Base-by-base conservation (phyloP, 2,113 vertebrate species). In the Plestiodon gilberti region DNA sequence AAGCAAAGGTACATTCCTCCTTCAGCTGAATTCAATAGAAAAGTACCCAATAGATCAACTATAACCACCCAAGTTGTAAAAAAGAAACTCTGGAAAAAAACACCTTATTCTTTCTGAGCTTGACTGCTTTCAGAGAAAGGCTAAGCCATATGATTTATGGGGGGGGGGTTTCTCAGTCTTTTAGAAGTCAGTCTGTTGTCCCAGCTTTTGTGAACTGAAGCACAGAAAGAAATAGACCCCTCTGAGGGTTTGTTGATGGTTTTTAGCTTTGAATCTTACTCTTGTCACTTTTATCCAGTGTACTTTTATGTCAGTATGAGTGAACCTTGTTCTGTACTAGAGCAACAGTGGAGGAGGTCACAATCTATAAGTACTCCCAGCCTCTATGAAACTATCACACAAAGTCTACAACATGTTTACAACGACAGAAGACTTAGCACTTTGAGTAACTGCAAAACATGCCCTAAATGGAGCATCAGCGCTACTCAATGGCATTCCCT, bases 401-500 rank as follows among this genome's bases (percentile, higher is more conserved):
- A 79, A 14, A 79, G 38, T 25, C 88, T 87, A 91, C 81, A 92
- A 89, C 88, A 70, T 92, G 59, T 77, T 67, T 25, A 76, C 6
- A 22, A 69, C 83, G 11, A 84, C 75, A 79, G 89, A 89, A 74
- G 83, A 86, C 0, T 0, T 0, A 70, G 88, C 82, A 73, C 86
- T 65, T 48, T 75, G 81, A 88, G 89, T 83, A 93, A 91, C 89
- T 87, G 87, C 83, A 86, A 85, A 87, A 57, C n/a, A 85, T 67
- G 71, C 89, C 88, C 85, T 78, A 91, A 92, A 88, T 52, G 1
- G 73, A 82, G 73, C 69, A 64, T 86, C 89, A 75, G 62, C 4
- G 43, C 87, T 87, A 87, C 35, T 93, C 89, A 85, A 84, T 94
- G 90, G 88, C 75, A 90, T 91, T 92, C 43, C 74, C 76, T 78